Evolutionary conservation across 2,888 invertebrate species (phyloP), one percentile per base, ranked within the genome.

Genomic region (Pollenia amentaria): DNA sequence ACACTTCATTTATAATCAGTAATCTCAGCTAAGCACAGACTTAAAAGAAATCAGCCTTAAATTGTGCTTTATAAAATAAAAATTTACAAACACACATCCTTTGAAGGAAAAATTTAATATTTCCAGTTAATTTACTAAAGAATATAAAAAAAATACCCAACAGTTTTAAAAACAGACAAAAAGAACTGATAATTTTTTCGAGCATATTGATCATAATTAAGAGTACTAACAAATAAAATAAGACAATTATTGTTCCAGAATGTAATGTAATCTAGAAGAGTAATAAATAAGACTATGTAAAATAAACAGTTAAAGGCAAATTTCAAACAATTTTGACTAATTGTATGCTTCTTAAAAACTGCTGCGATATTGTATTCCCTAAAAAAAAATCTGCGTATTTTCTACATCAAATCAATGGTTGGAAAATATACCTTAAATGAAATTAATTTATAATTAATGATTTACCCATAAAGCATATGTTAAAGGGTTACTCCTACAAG

Each of bases 371-470:
- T 29, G 3, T 29, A 29, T 29, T 29, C 29, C 29, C 29, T 3
- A 3, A 29, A 29, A 21, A 29, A 29, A 48, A n/a, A n/a, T n/a
- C n/a, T 2, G 14, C 0, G 21, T 42, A 44, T 14, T 1, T 42
- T n/a, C 2, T 48, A 8, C 18, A 10, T 44, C 7, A 75, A 42
- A 53, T 38, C 16, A 55, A 14, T 53, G 29, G 12, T 57, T 73
- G 42, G 62, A 70, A 53, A 57, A 18, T 2, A 29, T 48, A 14
- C 11, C 3, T 64, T 51, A 8, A 60, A 67, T 48, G 42, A 51
- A 75, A 84, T 75, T 29, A 75, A 75, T 62, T 62, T 72, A 29
- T 73, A 79, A 75, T 84, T 40, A 75, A 62, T 69, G 51, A 60
- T 53, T 29, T 11, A 42, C n/a, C 40, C n/a, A 72, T 62, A 69